Evolutionary conservation across 2,113 vertebrate species (phyloP).

Genomic region (Nanorana parkeri): DNA sequence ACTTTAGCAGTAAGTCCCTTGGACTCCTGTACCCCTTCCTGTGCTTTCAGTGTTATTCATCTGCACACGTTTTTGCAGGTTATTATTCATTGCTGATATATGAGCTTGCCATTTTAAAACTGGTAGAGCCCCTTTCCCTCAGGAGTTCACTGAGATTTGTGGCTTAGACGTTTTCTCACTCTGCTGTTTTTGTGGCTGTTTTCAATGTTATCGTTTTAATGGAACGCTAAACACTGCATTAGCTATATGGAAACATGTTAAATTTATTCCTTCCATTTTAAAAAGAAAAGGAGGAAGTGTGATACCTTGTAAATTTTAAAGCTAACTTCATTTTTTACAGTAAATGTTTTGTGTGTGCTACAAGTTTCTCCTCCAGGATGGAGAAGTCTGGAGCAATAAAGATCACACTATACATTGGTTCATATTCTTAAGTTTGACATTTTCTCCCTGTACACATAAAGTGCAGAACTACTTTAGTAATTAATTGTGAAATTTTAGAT

Average conservation of each 20-base stretch:
- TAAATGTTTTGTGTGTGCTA: constrained; percentile 65
- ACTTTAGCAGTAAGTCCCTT: constrained; percentile 12
- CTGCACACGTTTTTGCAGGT: constrained; percentile 63
- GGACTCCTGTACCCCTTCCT: not conserved
- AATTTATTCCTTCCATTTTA: constrained; percentile 64
- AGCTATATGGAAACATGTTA: constrained; percentile 64
- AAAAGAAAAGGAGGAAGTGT: constrained; percentile 50
- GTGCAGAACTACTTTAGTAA: not conserved
- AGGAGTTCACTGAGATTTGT: constrained; percentile 66
- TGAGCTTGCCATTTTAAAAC: constrained; percentile 66
- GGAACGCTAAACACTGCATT: constrained; percentile 70
- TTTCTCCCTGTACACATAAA: constrained; percentile 60
- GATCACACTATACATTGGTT: constrained; percentile 64
- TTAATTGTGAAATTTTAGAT: too few species aligned
- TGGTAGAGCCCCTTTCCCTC: constrained; percentile 61
- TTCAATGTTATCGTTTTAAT: constrained; percentile 70
- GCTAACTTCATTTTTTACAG: constrained; percentile 64
- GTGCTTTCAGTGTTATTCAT: constrained; percentile 56
- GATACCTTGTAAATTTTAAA: constrained; percentile 72
- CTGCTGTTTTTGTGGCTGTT: constrained; percentile 65
- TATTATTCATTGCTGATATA: constrained; percentile 67
- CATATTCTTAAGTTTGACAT: constrained; percentile 48
- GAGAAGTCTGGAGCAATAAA: constrained; percentile 64
- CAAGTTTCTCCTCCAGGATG: constrained; percentile 55
- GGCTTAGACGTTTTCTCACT: constrained; percentile 65